Evolutionary conservation across 2,113 vertebrate species (phyloP).

Genomic region (Oryzias woworae): DNA sequence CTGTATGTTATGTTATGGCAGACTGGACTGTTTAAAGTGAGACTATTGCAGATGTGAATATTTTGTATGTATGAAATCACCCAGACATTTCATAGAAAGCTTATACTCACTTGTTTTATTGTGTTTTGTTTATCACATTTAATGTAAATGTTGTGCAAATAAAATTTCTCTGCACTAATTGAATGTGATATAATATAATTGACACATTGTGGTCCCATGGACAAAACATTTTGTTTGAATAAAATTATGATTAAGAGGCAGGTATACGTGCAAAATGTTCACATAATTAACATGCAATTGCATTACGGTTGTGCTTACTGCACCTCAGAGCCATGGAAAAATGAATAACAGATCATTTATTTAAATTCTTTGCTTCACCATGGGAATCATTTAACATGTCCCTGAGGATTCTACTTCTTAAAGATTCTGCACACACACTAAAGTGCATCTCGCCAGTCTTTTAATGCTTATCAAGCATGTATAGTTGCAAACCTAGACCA

Average conservation of each 20-base stretch:
- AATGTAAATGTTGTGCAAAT: too few relatives aligned
- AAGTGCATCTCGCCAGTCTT: conserved; percentile 6
- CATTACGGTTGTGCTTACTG: conserved; percentile 4
- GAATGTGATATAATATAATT: not conserved
- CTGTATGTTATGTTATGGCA: not conserved
- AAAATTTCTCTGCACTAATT: too few relatives aligned
- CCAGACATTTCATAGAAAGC: too few relatives aligned
- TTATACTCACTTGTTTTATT: too few relatives aligned
- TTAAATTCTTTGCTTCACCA: conserved; percentile 21
- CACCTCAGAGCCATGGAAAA: conserved; percentile 33
- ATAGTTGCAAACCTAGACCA: conserved; percentile 60
- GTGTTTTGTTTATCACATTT: too few relatives aligned
- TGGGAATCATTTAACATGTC: conserved; percentile 46
- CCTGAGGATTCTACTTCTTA: conserved; percentile 18
- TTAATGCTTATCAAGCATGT: conserved; percentile 67
- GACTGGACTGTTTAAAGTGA: not conserved
- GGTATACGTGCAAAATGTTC: conserved; percentile 1
- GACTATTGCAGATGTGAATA: too few relatives aligned
- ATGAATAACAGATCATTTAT: conserved; percentile 42
- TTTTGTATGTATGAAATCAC: too few relatives aligned
- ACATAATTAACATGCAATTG: conserved; percentile 20
- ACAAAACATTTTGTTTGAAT: not conserved
- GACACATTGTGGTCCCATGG: not conserved
- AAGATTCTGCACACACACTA: conserved; percentile 16
- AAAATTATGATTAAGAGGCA: not conserved